These are phyloP conservation scores for Lophius piscatorius DNA, from an alignment of 2,113 vertebrate genomes.

Conservation along the genomic window DNA sequence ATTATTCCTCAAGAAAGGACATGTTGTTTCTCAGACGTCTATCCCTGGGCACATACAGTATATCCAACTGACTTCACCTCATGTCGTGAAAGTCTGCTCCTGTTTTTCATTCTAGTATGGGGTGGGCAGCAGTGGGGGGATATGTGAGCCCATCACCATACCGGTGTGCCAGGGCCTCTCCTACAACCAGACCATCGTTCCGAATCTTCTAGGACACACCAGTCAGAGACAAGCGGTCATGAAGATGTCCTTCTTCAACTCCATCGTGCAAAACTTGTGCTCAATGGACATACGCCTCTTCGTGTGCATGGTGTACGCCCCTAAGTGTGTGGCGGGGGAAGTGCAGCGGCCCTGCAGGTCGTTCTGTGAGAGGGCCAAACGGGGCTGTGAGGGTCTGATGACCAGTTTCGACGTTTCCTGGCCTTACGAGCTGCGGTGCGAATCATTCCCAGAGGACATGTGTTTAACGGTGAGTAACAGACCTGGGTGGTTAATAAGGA, in stretches of 20 bases:
- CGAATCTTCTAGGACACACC: slow-evolving; percentile 65
- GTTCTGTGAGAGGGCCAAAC: slow-evolving; percentile 54
- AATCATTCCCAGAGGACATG: slow-evolving; percentile 64
- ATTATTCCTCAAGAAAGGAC: too few relatives aligned
- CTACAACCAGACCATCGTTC: slow-evolving; percentile 68
- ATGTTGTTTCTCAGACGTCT: too few relatives aligned
- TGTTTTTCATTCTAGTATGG: slow-evolving; percentile 54
- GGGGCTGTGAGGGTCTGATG: slow-evolving; percentile 53
- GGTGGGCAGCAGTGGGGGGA: slow-evolving; percentile 35
- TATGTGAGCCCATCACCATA: slow-evolving; percentile 70
- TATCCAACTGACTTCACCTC: background rate
- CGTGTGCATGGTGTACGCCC: slow-evolving; percentile 67
- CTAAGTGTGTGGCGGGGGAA: slow-evolving; percentile 54
- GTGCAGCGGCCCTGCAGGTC: slow-evolving; percentile 65
- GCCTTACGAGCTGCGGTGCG: slow-evolving; percentile 63
- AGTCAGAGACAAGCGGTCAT: slow-evolving; percentile 59
- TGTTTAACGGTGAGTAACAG: slow-evolving; percentile 54
- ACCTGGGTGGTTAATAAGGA: fast-evolving
- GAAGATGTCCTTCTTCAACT: slow-evolving; percentile 70
- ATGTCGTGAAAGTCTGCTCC: background rate
- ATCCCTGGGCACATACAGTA: too few relatives aligned
- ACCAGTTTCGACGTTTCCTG: slow-evolving; percentile 51
- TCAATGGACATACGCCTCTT: slow-evolving; percentile 52
- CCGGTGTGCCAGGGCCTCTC: slow-evolving; percentile 63
- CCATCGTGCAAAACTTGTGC: slow-evolving; percentile 47